Evolutionary conservation across 2,113 vertebrate species (phyloP).

Genomic region (Apeltes quadracus): DNA sequence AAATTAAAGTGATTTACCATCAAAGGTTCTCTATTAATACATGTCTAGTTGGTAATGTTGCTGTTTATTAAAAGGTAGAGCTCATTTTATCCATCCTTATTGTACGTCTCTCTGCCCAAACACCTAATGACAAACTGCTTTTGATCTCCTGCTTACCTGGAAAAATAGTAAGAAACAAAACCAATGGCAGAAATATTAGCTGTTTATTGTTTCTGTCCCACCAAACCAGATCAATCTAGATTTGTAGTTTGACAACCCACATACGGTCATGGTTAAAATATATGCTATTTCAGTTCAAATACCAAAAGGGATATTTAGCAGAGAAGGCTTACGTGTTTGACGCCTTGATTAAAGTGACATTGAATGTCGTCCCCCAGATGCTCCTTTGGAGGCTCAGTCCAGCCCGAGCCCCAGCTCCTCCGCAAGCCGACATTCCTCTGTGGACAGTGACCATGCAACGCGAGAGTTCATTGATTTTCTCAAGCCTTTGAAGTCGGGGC

Average conservation of each 20-base stretch:
- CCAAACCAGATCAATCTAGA: neutral
- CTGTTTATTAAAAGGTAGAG: neutral
- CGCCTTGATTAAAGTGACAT: constrained; percentile 1
- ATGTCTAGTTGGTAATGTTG: neutral
- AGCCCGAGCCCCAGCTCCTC: constrained; percentile 84
- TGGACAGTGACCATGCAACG: constrained; percentile 87
- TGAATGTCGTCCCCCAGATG: constrained; percentile 74
- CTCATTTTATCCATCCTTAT: neutral
- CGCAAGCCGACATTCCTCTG: constrained; percentile 82
- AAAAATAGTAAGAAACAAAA: constrained; percentile 1
- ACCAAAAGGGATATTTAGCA: too few species aligned
- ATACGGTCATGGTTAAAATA: neutral
- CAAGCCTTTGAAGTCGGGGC: constrained; percentile 89
- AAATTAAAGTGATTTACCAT: neutral
- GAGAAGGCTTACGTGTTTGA: neutral
- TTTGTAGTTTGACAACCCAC: neutral
- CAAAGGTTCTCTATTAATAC: neutral
- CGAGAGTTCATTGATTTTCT: constrained; percentile 95
- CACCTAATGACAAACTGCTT: neutral
- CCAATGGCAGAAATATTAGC: neutral
- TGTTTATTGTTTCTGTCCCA: neutral
- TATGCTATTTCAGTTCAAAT: neutral
- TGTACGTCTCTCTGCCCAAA: neutral
- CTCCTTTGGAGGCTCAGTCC: constrained; percentile 81
- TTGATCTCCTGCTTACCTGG: neutral